Conservation (phyloP, 2,797 vertebrate species). For the Cynopterus sphinx region DNA sequence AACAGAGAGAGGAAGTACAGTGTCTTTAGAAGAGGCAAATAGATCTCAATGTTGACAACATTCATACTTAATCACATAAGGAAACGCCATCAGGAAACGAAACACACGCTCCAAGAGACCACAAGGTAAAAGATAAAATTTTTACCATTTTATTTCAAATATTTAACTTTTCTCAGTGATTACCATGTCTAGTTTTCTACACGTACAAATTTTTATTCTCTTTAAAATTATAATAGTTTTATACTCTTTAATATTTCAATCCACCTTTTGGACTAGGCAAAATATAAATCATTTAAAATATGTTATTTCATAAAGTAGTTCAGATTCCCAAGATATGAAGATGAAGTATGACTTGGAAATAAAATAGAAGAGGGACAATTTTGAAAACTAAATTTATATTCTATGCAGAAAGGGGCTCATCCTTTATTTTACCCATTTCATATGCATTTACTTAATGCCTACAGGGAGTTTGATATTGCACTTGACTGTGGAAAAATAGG, state of each 20-base stretch:
- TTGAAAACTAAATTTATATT: neutral
- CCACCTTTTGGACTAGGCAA: neutral
- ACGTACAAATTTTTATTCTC: slow-evolving; percentile 6
- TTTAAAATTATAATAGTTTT: slow-evolving; percentile 17
- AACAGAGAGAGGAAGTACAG: neutral
- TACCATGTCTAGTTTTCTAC: neutral
- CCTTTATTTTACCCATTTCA: neutral
- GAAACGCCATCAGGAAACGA: neutral
- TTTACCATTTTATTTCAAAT: neutral
- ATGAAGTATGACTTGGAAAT: neutral
- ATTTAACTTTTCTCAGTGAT: neutral
- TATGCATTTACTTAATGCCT: neutral
- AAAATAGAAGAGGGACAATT: neutral
- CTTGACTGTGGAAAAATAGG: neutral
- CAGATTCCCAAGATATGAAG: neutral
- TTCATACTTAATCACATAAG: neutral
- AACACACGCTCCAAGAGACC: neutral
- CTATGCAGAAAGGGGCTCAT: neutral
- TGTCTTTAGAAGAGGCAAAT: neutral
- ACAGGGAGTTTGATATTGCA: neutral
- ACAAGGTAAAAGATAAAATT: neutral
- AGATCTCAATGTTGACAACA: neutral
- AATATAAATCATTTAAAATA: slow-evolving; percentile 30
- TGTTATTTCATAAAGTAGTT: slow-evolving; percentile 20
- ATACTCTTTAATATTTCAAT: slow-evolving; percentile 11